Base-by-base conservation (phyloP, 2,113 vertebrate species). In the Heterotis niloticus region DNA sequence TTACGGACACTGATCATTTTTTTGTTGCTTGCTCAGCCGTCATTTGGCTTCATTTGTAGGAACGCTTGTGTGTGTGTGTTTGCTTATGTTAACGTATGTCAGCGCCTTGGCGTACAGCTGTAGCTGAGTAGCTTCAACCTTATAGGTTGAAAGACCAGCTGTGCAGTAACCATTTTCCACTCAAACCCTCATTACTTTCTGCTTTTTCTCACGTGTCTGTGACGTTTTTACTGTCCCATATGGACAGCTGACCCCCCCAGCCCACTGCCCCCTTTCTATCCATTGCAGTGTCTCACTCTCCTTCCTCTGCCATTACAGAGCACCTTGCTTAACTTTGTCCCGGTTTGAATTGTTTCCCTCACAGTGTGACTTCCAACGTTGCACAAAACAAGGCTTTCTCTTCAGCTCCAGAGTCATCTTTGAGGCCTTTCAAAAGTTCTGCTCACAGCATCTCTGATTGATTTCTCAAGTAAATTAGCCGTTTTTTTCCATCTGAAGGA, bases 401-500 rank as follows among this genome's bases (percentile, higher is more conserved):
- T 78, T 44, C 5, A 71, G 62, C 26, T 34, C 17, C 51, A 28
- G 56, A 70, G 20, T 71, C 67, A 68, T 59, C 64, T 17, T 52
- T 64, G 52, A 68, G 59, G 67, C 66, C 52, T 69, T 78, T 68
- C 17, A 10, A 71, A 71, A 71, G 29, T 64, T 70, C 77, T 71
- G 60, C 59, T 78, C 77, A 78, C 73, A 69, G 70, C 59, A 56
- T 16, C 34, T 62, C 60, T 62, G 67, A 78, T 78, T 71, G 77
- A 78, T 78, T 78, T 78, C 70, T 70, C 18, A 71, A 78, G 66
- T 78, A 62, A 78, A 78, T 69, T 78, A 71, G 18, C 28, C 11
- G 2, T 67, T 64, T 78, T 77, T 68, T 78, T 44, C 26, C 57
- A n/a, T 78, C 70, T 78, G 66, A 78, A 78, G 77, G 66, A 59